phyloP scores from a whole-genome alignment of 92 coral and sea anemone genomes.

The Epizoanthus stellaris region DNA sequence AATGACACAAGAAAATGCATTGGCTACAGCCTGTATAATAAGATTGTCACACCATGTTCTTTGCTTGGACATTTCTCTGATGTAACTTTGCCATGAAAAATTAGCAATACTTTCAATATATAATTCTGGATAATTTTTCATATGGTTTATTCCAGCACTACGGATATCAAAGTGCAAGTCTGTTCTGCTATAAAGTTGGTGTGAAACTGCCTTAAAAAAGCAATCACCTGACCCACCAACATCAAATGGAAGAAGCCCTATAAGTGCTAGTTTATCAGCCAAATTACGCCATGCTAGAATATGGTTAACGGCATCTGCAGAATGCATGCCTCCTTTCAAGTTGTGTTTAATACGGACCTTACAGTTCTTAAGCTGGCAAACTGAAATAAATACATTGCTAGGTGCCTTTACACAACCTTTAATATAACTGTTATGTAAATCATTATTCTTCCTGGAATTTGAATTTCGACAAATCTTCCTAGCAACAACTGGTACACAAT shows the following conservation, averaged over 20 bases:
- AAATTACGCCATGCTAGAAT: too few species aligned
- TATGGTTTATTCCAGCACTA: background rate
- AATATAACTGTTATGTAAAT: too few species aligned
- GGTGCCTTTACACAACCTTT: too few species aligned
- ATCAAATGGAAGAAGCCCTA: constrained; percentile 16
- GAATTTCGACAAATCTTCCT: too few species aligned
- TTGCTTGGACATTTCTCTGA: constrained; percentile 28
- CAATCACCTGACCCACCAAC: constrained; percentile 24
- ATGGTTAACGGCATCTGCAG: background rate
- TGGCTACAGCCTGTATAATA: background rate
- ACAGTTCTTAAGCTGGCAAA: too few species aligned
- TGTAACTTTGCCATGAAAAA: constrained; percentile 41
- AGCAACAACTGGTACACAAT: too few species aligned
- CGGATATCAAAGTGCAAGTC: background rate
- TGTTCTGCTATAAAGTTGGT: background rate
- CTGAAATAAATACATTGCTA: too few species aligned
- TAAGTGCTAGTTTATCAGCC: too few species aligned
- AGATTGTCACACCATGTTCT: constrained; percentile 30
- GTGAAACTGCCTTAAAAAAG: background rate
- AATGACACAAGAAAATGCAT: background rate
- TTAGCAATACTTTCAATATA: constrained; percentile 38
- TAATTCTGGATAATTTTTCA: constrained; percentile 1
- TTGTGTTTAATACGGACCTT: background rate
- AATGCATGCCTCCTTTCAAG: constrained; percentile 34
- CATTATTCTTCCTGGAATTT: too few species aligned